Evolutionary conservation across 1,140 invertebrate species (phyloP), one percentile per base, ranked within the genome.

Genomic region (Drosophila punjabiensis): DNA sequence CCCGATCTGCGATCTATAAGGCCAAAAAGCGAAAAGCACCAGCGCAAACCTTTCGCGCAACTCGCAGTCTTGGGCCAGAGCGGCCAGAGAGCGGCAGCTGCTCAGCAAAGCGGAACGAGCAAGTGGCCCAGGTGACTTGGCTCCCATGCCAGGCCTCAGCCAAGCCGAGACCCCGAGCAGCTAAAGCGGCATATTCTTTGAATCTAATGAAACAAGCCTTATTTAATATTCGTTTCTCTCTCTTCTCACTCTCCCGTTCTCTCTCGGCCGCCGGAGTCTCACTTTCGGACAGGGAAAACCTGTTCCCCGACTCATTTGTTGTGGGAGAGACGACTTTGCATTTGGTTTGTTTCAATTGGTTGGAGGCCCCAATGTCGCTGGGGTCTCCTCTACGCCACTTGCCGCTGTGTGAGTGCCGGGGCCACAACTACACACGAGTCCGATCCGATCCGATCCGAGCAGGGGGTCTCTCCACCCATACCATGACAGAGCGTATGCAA

Each of bases 261-360:
- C 24, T 68, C 20, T 24, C 11, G 16, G 48, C 24, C 39, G 18
- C 43, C 43, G 5, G 33, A 33, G 68, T 74, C 70, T 74, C 70
- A 74, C 70, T 74, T 74, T 74, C 70, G 30, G 70, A 62, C 62
- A 45, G 50, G 39, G 47, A 65, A 86, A 89, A 90, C 86, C 86
- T 71, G 86, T 89, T 89, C 79, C 81, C 79, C 70, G 71, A 73
- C 79, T 74, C 73, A 75, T 88, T 79, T 83, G 86, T 89, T 89
- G 86, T 90, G 86, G 86, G 86, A 89, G 82, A 89, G 86, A 82
- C 86, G 65, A 68, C 79, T 90, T 90, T 90, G 86, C 86, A 89
- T 89, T 89, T 90, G 87, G 79, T 86, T 82, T 87, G 86, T 90
- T 89, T 89, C 86, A 90, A 89, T 89, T 89, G 86, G 86, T 58